A percentile compares a stretch with the other conserved stretches of the same genome.
Conservation (phyloP, 2,888 invertebrate genomes). For the Nemapogon koenigi region DNA sequence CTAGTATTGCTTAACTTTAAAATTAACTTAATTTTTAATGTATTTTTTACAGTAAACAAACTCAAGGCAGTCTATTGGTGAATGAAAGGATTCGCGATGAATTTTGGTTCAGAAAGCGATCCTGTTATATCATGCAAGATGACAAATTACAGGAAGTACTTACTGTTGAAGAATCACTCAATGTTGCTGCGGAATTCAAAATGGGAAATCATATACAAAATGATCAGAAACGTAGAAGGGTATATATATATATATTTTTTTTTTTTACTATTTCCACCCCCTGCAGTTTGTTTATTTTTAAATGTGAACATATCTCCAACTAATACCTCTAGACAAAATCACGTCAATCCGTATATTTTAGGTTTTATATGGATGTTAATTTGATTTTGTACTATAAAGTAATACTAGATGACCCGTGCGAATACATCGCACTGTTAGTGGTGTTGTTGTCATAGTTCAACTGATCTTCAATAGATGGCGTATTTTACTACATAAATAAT, state of each 20-base stretch:
- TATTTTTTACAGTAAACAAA: slow-evolving; percentile 36
- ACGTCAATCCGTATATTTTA: too few relatives aligned
- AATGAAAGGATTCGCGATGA: slow-evolving; percentile 74
- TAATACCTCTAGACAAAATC: too few relatives aligned
- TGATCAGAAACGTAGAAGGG: slow-evolving; percentile 70
- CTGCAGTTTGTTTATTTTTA: too few relatives aligned
- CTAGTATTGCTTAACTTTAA: slow-evolving; percentile 12
- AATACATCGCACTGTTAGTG: too few relatives aligned
- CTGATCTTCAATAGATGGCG: too few relatives aligned
- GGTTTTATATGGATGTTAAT: too few relatives aligned
- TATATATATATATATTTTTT: too few relatives aligned
- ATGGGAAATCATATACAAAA: slow-evolving; percentile 69
- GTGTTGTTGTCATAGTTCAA: too few relatives aligned
- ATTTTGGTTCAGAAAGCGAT: slow-evolving; percentile 72
- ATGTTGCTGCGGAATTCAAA: slow-evolving; percentile 87
- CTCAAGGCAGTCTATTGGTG: slow-evolving; percentile 73
- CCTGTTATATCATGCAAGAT: slow-evolving; percentile 92
- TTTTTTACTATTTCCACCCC: not conserved
- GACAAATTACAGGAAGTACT: slow-evolving; percentile 82
- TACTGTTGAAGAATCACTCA: slow-evolving; percentile 85
- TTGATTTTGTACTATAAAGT: too few relatives aligned
- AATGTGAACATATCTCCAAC: too few relatives aligned
- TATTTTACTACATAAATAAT: too few relatives aligned
- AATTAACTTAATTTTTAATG: slow-evolving; percentile 2
- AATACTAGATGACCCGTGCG: too few relatives aligned